These are phyloP conservation scores for Hippocampus barbouri DNA, from an alignment of 2,113 vertebrate species.

Conservation along the genomic window DNA sequence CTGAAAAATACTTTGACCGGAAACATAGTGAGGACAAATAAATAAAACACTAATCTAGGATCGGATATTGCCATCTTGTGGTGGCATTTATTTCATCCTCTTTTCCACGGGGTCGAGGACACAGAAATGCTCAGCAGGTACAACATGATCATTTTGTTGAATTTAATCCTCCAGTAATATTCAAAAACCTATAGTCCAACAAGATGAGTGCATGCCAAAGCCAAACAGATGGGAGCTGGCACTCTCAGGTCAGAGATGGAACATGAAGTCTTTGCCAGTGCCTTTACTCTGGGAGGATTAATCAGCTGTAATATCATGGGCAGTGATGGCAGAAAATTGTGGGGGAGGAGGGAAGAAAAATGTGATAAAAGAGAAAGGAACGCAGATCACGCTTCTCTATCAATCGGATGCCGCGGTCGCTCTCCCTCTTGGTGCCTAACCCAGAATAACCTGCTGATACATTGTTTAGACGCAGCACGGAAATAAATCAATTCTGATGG, in stretches of 20 bases:
- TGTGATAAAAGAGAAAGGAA: constrained; percentile 28
- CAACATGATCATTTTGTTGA: not conserved
- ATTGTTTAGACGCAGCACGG: constrained; percentile 37
- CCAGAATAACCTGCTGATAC: constrained; percentile 62
- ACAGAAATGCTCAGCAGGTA: not conserved
- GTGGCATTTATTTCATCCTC: not conserved
- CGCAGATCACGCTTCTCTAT: constrained; percentile 44
- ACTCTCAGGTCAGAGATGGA: constrained; percentile 32
- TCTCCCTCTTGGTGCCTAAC: constrained; percentile 35
- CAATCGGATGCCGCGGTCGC: constrained; percentile 47
- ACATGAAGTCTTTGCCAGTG: constrained; percentile 32
- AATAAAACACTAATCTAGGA: not conserved
- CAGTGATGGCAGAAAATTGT: constrained; percentile 37
- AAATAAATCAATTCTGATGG: constrained; percentile 56
- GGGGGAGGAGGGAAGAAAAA: constrained; percentile 14
- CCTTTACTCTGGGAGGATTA: constrained; percentile 39
- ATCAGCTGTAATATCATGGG: constrained; percentile 40
- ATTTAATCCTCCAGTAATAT: constrained; percentile 1
- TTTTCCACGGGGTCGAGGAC: not conserved
- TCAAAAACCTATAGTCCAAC: constrained; percentile 8
- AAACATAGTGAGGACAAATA: not conserved
- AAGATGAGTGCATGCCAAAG: constrained; percentile 16
- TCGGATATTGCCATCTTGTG: constrained; percentile 54
- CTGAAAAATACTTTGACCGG: not conserved
- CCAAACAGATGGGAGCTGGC: constrained; percentile 24